These are phyloP conservation scores for Scleropages formosus DNA, from an alignment of 2,797 vertebrate genomes.

Conservation along the genomic window DNA sequence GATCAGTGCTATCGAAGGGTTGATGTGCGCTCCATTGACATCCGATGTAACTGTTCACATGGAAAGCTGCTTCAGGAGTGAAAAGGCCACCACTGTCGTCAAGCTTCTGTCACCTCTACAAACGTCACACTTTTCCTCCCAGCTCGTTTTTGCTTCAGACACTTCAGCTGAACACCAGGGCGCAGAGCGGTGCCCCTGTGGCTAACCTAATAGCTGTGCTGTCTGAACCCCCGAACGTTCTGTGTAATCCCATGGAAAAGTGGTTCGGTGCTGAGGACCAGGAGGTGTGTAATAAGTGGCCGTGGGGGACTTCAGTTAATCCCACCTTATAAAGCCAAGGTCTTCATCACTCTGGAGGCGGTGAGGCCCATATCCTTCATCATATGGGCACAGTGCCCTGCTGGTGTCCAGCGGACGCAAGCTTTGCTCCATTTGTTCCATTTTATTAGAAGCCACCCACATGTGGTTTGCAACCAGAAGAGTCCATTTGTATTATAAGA, in stretches of 20 bases:
- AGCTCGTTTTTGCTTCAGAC: background rate
- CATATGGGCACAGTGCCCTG: slow-evolving; percentile 60
- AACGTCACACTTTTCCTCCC: background rate
- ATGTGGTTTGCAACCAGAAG: slow-evolving; percentile 58
- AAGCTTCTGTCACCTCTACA: background rate
- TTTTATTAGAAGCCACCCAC: slow-evolving; percentile 59
- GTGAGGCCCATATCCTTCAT: slow-evolving; percentile 59
- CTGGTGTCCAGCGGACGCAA: slow-evolving; percentile 71
- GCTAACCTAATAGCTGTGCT: slow-evolving; percentile 27
- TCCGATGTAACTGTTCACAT: too few relatives aligned
- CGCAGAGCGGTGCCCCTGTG: slow-evolving; percentile 9
- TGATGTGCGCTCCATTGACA: too few relatives aligned
- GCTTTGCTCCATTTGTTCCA: slow-evolving; percentile 70
- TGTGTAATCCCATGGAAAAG: slow-evolving; percentile 1
- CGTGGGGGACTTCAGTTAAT: background rate
- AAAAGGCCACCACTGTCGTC: background rate
- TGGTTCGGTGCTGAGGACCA: background rate
- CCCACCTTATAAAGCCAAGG: background rate
- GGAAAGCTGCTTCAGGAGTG: background rate
- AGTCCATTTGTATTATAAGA: slow-evolving; percentile 74
- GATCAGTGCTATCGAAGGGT: too few relatives aligned
- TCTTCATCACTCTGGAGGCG: slow-evolving; percentile 45
- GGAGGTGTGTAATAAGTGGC: background rate
- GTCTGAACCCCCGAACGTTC: background rate
- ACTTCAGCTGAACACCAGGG: background rate